Evolutionary conservation across 2,797 vertebrate species (phyloP).

Genomic region (Agapornis canus): DNA sequence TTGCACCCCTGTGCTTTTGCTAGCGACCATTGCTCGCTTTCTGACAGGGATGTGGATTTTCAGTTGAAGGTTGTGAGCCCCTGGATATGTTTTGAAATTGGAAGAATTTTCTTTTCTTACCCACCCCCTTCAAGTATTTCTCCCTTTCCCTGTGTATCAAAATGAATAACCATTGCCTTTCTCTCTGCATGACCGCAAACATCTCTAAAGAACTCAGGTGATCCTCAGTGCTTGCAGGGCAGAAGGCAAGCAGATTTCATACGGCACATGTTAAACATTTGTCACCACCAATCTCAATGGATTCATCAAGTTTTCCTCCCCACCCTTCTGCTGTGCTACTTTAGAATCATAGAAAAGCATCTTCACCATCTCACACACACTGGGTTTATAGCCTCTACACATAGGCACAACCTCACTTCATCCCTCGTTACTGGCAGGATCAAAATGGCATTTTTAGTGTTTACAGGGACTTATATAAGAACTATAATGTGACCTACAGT

Average conservation of each 20-base stretch:
- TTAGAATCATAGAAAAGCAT: neutral
- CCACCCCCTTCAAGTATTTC: neutral
- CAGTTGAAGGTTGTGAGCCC: neutral
- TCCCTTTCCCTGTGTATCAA: neutral
- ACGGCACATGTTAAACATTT: constrained; percentile 1
- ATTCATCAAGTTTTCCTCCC: neutral
- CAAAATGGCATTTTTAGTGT: constrained; percentile 32
- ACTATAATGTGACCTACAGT: constrained; percentile 4
- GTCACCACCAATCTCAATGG: neutral
- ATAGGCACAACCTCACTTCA: neutral
- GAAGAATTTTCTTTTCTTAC: constrained; percentile 4
- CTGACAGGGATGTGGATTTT: neutral
- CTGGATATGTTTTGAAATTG: neutral
- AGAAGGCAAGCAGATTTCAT: constrained; percentile 25
- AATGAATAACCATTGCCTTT: constrained; percentile 17
- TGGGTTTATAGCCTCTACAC: neutral
- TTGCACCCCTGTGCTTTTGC: rapidly evolving
- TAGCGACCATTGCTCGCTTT: neutral
- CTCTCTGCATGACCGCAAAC: neutral
- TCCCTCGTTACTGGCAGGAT: neutral
- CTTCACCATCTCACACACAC: neutral
- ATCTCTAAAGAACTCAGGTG: constrained; percentile 61
- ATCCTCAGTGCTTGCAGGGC: constrained; percentile 23
- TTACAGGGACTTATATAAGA: neutral
- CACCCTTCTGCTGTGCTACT: neutral